A percentile compares a stretch with the other conserved stretches of the same genome.
These are phyloP conservation scores for Perizoma affinitatum DNA, from an alignment of 2,888 invertebrate genomes.

Conservation along the genomic window DNA sequence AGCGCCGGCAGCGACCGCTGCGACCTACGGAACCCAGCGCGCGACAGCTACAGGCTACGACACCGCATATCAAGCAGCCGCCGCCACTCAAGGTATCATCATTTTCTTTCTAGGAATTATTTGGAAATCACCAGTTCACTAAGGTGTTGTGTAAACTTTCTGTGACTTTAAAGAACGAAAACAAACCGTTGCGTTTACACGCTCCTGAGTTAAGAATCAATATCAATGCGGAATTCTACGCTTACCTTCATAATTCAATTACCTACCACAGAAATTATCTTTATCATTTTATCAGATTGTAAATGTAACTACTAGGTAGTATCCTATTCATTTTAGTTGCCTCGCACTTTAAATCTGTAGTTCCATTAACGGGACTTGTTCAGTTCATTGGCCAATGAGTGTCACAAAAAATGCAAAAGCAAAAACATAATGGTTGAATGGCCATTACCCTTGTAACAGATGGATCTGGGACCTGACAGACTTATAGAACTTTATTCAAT, in stretches of 20 bases:
- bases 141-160: too few relatives aligned
- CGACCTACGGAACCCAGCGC: constrained; percentile 93
- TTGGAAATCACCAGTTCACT: too few relatives aligned
- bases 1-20: constrained; percentile 91
- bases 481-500: too few relatives aligned
- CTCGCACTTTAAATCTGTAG: neutral
- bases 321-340: neutral
- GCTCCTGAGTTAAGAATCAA: constrained; percentile 38
- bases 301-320: neutral
- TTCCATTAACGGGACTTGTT: too few relatives aligned
- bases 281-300: neutral
- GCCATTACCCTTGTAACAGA: too few relatives aligned
- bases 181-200: neutral
- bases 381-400: too few relatives aligned
- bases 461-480: too few relatives aligned
- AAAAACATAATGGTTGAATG: too few relatives aligned
- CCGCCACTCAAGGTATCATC: constrained; percentile 87
- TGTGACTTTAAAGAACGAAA: neutral
- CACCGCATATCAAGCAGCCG: constrained; percentile 92
- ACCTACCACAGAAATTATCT: too few relatives aligned
- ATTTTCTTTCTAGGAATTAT: neutral
- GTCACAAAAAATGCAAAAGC: too few relatives aligned
- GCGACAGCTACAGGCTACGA: constrained; percentile 92
- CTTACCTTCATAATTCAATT: constrained; percentile 32
- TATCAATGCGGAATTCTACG: constrained; percentile 36